Evolutionary conservation across 2,888 invertebrate species (phyloP), one percentile per base, ranked within the genome.

Genomic region (Drosophila merina): DNA sequence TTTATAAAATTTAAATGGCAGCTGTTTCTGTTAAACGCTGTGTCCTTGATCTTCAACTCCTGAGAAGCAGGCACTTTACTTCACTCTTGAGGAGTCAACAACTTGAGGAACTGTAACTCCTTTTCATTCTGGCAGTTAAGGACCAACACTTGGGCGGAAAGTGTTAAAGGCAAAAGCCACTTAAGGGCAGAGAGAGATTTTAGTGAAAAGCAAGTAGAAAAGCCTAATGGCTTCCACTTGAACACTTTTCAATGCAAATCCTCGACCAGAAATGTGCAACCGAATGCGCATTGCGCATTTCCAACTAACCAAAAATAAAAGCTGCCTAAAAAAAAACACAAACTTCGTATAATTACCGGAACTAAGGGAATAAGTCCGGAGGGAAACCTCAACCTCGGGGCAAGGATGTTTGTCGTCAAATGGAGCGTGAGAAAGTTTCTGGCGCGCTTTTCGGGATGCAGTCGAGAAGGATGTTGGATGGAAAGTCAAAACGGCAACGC

Each of bases 211-310:
- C 57, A 58, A 64, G 71, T 64, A 69, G 75, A 83, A 88, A 87
- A 85, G 87, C 88, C 86, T 68, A 87, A 87, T 75, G 77, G 79
- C 83, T 87, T 87, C 86, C 86, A 87, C 83, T 76, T 77, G 86
- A 87, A 87, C 86, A 87, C 86, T 87, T 87, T 87, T 87, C 77
- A 87, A 87, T 87, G 73, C 75, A 81, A 79, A 79, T 77, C 63
- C 60, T 58, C 56, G 44, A 54, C 66, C 72, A 71, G 60, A 82
- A 82, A 86, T 82, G 82, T 82, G 82, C 82, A 82, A 80, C 84
- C 83, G 77, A 86, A 77, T 82, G 82, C 82, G 82, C 82, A 82
- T 82, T 82, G 82, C 82, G 82, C 86, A 82, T 82, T 82, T 80
- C 84, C 73, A 72, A 77, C 74, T 73, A 59, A 71, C 77, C 26